These are phyloP conservation scores for Lithosia quadra DNA, from an alignment of 2,888 invertebrate species.

Conservation along the genomic window DNA sequence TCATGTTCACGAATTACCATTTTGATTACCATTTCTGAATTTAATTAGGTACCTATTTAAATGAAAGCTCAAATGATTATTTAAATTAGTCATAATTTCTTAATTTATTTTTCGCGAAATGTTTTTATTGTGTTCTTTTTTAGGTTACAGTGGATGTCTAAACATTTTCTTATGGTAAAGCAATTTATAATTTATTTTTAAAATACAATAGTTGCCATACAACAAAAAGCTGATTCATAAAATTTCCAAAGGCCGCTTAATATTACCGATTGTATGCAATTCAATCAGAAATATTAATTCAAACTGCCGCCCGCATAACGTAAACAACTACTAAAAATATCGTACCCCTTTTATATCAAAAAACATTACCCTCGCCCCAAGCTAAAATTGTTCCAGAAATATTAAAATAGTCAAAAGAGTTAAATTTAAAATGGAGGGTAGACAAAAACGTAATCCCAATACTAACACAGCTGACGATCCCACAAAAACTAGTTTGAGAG, in stretches of 20 bases:
- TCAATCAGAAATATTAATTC: conserved; percentile 69
- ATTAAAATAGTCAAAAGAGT: conserved; percentile 87
- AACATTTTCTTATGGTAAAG: background rate
- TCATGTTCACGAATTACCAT: conserved; percentile 14
- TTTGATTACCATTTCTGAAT: conserved; percentile 13
- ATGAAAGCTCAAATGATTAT: background rate
- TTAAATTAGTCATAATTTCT: background rate
- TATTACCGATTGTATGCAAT: conserved; percentile 48
- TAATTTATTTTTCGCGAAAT: background rate
- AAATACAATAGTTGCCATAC: background rate
- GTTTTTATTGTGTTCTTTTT: background rate
- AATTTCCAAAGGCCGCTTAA: conserved; percentile 60
- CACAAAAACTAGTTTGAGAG: conserved; percentile 60
- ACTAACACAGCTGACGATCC: conserved; percentile 83
- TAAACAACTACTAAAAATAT: conserved; percentile 66
- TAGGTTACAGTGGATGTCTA: background rate
- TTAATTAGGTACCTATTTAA: conserved; percentile 7
- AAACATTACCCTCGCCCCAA: conserved; percentile 79
- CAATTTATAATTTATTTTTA: background rate
- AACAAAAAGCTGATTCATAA: conserved; percentile 42
- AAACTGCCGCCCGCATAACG: conserved; percentile 73
- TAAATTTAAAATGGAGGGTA: conserved; percentile 84
- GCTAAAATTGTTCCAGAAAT: conserved; percentile 81
- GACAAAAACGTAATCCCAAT: conserved; percentile 78
- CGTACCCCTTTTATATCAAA: conserved; percentile 72